Evolutionary conservation across 2,797 vertebrate species (phyloP).

Genomic region (Chiloscyllium punctatum): DNA sequence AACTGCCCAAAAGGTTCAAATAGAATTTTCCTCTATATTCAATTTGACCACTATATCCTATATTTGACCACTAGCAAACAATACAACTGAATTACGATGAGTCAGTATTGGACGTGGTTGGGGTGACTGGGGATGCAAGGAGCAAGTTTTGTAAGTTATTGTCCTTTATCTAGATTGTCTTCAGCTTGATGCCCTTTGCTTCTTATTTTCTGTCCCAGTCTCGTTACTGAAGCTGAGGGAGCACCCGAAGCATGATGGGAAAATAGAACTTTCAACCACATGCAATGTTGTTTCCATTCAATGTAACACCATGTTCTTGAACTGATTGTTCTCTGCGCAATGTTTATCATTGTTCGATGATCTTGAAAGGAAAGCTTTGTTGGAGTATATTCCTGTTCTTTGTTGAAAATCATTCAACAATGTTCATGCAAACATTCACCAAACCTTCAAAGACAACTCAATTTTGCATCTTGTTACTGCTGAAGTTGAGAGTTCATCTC

Average conservation of each 20-base stretch:
- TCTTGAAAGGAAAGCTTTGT: not conserved
- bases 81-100: too few relatives aligned
- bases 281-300: not conserved
- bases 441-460: not conserved
- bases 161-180: not conserved
- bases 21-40: not conserved
- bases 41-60: too few relatives aligned
- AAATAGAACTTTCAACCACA: not conserved
- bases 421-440: not conserved
- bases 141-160: not conserved
- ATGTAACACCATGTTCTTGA: not conserved
- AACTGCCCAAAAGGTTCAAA: not conserved
- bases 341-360: not conserved
- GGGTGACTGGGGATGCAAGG: not conserved
- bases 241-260: not conserved
- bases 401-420: not conserved
- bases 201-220: not conserved
- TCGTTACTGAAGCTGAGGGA: not conserved
- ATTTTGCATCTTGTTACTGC: not conserved
- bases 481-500: too few relatives aligned
- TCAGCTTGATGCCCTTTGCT: not conserved
- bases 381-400: not conserved
- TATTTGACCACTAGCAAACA: not conserved
- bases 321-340: not conserved
- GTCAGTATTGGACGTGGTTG: not conserved